phyloP scores from a whole-genome alignment of 2,888 invertebrate genomes.

The Sthenelais limicola region DNA sequence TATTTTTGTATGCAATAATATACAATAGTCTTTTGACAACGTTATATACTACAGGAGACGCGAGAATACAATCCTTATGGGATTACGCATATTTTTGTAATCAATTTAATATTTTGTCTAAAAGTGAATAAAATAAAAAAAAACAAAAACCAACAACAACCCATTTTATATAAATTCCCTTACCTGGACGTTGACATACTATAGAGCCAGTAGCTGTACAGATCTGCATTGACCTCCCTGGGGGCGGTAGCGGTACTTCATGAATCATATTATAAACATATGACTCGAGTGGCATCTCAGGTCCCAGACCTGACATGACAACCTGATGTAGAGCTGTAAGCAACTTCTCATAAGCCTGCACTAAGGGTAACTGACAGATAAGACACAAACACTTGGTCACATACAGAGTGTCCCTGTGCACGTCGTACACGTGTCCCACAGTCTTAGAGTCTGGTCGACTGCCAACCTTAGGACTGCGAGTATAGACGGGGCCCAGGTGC shows the following conservation, averaged over 20 bases:
- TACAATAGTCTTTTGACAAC: too few relatives aligned
- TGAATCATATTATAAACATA: slow-evolving; percentile 96
- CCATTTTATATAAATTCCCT: background rate
- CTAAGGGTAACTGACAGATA: slow-evolving; percentile 90
- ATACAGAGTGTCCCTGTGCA: slow-evolving; percentile 92
- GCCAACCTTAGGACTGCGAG: slow-evolving; percentile 48
- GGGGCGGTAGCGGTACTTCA: slow-evolving; percentile 91
- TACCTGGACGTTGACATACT: slow-evolving; percentile 70
- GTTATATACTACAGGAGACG: too few relatives aligned
- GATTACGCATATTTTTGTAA: too few relatives aligned
- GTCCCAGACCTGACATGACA: slow-evolving; percentile 56
- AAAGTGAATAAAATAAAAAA: too few relatives aligned
- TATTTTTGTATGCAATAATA: too few relatives aligned
- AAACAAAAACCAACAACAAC: background rate
- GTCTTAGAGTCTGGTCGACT: slow-evolving; percentile 13
- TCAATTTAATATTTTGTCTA: too few relatives aligned
- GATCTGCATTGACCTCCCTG: slow-evolving; percentile 86
- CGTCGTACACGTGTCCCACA: slow-evolving; percentile 79
- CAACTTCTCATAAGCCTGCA: slow-evolving; percentile 59
- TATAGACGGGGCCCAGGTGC: slow-evolving; percentile 63
- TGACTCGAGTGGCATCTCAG: slow-evolving; percentile 82
- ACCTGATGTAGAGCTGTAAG: slow-evolving; percentile 64
- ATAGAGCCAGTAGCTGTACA: slow-evolving; percentile 69
- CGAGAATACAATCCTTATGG: too few relatives aligned
- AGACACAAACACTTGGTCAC: slow-evolving; percentile 96